Evolutionary conservation across 2,797 vertebrate genomes (phyloP).

Genomic region (Gambusia yucatana): DNA sequence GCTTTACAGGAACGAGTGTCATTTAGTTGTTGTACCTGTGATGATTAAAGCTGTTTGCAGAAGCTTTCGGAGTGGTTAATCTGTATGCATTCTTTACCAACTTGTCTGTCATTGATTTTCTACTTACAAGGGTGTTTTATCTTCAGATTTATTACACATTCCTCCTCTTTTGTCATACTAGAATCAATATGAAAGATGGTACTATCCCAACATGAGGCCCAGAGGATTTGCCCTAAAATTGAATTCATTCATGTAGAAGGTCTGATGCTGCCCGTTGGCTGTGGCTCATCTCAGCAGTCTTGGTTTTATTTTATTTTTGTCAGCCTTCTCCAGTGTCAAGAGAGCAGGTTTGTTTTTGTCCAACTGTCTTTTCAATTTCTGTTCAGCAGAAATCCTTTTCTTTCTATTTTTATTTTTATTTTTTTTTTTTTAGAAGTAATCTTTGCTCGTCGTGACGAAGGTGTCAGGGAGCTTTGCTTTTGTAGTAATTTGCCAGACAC

Average conservation of each 20-base stretch:
- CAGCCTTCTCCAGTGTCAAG: slow-evolving; percentile 10
- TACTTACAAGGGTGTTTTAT: slow-evolving; percentile 33
- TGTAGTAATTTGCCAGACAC: slow-evolving; percentile 13
- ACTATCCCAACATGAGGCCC: slow-evolving; percentile 19
- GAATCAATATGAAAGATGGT: slow-evolving; percentile 32
- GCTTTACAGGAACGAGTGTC: slow-evolving; percentile 16
- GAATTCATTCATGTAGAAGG: slow-evolving; percentile 24
- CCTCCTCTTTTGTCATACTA: slow-evolving; percentile 25
- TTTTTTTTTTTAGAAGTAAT: slow-evolving; percentile 21
- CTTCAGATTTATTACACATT: slow-evolving; percentile 20
- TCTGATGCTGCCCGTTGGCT: slow-evolving; percentile 18
- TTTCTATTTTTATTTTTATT: no score
- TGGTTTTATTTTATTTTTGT: slow-evolving; percentile 7
- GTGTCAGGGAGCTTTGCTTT: slow-evolving; percentile 33
- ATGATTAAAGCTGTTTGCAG: slow-evolving; percentile 34
- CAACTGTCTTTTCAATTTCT: slow-evolving; percentile 11
- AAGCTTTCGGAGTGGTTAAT: slow-evolving; percentile 22
- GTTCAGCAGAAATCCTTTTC: slow-evolving; percentile 18
- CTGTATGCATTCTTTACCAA: slow-evolving; percentile 26
- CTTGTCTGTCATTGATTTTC: slow-evolving; percentile 35
- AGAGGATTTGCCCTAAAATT: slow-evolving; percentile 27
- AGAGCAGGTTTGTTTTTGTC: slow-evolving; percentile 23
- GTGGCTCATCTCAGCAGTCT: slow-evolving; percentile 23
- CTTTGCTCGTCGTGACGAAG: slow-evolving; percentile 39
- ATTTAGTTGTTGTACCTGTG: slow-evolving; percentile 25